Evolutionary conservation across 2,888 invertebrate genomes (phyloP).

Genomic region (Dorcus parallelipipedus): DNA sequence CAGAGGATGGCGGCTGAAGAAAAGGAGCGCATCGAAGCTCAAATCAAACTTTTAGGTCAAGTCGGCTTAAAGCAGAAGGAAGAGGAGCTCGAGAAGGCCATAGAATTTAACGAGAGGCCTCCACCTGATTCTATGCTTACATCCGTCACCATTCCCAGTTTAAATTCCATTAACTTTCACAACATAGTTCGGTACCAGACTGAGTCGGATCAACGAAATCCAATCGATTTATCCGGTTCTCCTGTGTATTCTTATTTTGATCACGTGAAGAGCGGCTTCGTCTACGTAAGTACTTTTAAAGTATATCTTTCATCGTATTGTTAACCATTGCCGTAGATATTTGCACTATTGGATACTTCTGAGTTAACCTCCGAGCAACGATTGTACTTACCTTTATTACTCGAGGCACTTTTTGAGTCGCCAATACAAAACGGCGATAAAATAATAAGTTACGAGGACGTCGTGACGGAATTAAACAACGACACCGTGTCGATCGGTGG

Average conservation of each 20-base stretch:
- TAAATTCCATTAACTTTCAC: slow-evolving; percentile 69
- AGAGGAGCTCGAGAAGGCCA: slow-evolving; percentile 62
- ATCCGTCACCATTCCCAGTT: slow-evolving; percentile 72
- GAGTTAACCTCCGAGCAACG: slow-evolving; percentile 57
- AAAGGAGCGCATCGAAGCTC: slow-evolving; percentile 64
- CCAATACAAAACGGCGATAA: slow-evolving; percentile 60
- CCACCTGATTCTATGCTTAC: slow-evolving; percentile 70
- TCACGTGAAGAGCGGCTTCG: slow-evolving; percentile 78
- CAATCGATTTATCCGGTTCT: slow-evolving; percentile 59
- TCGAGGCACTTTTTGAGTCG: slow-evolving; percentile 74
- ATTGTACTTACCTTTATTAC: slow-evolving; percentile 70
- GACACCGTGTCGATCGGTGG: slow-evolving; percentile 66
- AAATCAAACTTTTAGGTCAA: slow-evolving; percentile 62
- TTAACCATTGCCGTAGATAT: slow-evolving; percentile 57
- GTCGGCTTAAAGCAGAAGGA: slow-evolving; percentile 66
- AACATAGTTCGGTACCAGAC: slow-evolving; percentile 45
- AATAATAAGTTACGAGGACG: slow-evolving; percentile 62
- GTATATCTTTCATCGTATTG: too few species aligned
- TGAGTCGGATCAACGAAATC: slow-evolving; percentile 1
- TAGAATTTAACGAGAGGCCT: slow-evolving; percentile 71
- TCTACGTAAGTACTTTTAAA: slow-evolving; percentile 63
- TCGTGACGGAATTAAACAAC: slow-evolving; percentile 74
- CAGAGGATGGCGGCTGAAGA: slow-evolving; percentile 69
- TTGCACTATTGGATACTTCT: slow-evolving; percentile 68
- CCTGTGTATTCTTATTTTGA: slow-evolving; percentile 77